These are phyloP conservation scores for Papilio demoleus DNA, from an alignment of 2,888 invertebrate species.

Conservation along the genomic window DNA sequence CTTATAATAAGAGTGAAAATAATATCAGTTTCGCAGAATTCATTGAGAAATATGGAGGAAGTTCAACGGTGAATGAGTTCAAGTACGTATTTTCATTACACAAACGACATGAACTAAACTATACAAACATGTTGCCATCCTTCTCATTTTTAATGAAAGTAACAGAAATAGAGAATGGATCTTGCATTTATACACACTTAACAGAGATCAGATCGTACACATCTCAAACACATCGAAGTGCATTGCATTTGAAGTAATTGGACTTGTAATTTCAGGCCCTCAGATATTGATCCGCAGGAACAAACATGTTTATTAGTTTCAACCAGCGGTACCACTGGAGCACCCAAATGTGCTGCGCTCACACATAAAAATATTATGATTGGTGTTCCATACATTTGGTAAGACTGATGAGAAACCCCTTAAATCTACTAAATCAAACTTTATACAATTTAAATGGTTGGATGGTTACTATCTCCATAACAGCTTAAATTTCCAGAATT, in stretches of 20 bases:
- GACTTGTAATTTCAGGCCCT: conserved; percentile 49
- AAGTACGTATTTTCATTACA: conserved; percentile 28
- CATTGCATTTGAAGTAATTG: neutral
- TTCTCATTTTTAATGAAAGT: no score
- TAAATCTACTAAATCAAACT: neutral
- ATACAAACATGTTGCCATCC: no score
- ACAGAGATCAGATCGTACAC: no score
- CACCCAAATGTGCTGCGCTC: conserved; percentile 53
- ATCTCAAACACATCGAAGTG: no score
- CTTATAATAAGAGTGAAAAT: conserved; percentile 41
- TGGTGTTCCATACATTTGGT: conserved; percentile 47
- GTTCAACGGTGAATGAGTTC: conserved; percentile 44
- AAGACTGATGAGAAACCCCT: conserved; percentile 14
- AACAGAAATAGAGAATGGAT: no score
- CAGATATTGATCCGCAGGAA: conserved; percentile 54
- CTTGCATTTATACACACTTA: no score
- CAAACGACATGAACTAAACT: neutral
- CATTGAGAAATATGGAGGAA: conserved; percentile 42
- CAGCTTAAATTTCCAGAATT: no score
- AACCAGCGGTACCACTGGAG: conserved; percentile 61
- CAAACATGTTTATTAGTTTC: conserved; percentile 50
- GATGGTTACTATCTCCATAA: no score
- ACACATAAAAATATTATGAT: conserved; percentile 52
- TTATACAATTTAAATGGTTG: no score
- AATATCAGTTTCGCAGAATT: conserved; percentile 38